A percentile compares a stretch with the other conserved stretches of the same genome.
phyloP scores from a whole-genome alignment of 2,113 vertebrate genomes.

The Cyanoramphus novaezelandiae region DNA sequence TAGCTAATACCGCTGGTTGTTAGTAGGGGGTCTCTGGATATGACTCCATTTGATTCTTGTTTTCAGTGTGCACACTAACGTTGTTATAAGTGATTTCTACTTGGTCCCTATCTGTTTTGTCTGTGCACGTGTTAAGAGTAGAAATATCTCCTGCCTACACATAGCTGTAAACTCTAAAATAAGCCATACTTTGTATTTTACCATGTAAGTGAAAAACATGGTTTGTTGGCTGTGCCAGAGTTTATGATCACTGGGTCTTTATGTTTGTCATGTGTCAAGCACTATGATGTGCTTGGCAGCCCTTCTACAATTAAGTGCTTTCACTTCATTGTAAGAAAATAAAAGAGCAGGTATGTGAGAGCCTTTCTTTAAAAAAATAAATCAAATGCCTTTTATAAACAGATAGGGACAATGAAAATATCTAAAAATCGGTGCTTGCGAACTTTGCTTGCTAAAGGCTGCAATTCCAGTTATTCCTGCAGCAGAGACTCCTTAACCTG shows the following conservation, averaged over 20 bases:
- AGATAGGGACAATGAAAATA: not conserved
- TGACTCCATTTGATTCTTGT: not conserved
- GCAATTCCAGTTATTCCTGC: conserved; percentile 19
- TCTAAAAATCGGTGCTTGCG: not conserved
- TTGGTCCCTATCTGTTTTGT: not conserved
- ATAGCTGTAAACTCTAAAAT: not conserved
- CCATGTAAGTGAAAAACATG: not conserved
- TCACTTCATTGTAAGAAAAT: not conserved
- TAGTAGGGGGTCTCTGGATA: not conserved
- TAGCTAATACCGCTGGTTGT: not conserved
- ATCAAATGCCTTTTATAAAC: not conserved
- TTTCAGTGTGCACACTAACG: not conserved
- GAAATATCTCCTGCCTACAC: not conserved
- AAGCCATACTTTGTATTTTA: not conserved
- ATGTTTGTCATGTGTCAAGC: not conserved
- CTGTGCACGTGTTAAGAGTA: not conserved
- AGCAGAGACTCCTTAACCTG: not conserved
- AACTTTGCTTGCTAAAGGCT: not conserved
- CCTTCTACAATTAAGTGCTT: not conserved
- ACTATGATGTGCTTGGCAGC: not conserved
- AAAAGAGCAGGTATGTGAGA: not conserved
- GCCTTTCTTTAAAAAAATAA: not conserved
- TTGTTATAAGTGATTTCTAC: not conserved
- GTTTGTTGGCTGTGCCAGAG: not conserved
- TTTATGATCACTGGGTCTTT: not conserved